Percentiles rank a stretch among this genome's conserved stretches.
Evolutionary conservation across 2,113 vertebrate genomes (phyloP).

Genomic region (Ariopsis seemanni): DNA sequence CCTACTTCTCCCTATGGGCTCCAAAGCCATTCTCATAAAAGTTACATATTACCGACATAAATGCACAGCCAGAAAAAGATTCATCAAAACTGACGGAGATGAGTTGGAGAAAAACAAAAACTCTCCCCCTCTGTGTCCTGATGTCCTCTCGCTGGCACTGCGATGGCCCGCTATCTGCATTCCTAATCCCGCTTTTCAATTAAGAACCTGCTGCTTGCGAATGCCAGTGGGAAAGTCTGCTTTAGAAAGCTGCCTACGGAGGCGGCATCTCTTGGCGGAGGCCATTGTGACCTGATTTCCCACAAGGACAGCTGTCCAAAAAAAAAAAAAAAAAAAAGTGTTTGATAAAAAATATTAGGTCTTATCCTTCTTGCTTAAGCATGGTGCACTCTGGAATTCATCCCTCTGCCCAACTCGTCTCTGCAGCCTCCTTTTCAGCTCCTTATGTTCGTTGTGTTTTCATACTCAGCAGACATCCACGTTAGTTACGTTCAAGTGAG

Average conservation of each 20-base stretch:
- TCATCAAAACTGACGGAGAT: slow-evolving; percentile 40
- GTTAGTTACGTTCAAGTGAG: neutral
- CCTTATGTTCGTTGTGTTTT: neutral
- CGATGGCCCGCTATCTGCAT: slow-evolving; percentile 34
- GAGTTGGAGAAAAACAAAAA: slow-evolving; percentile 14
- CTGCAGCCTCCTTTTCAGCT: neutral
- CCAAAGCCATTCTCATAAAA: slow-evolving; percentile 27
- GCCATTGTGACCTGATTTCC: slow-evolving; percentile 62
- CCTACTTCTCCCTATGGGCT: slow-evolving; percentile 29
- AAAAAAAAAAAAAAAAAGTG: slow-evolving; percentile 44
- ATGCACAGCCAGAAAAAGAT: slow-evolving; percentile 41
- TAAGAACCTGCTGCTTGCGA: slow-evolving; percentile 52
- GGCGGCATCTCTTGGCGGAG: slow-evolving; percentile 23
- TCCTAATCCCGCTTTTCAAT: slow-evolving; percentile 54
- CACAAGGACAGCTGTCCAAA: slow-evolving; percentile 59
- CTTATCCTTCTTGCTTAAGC: slow-evolving; percentile 26
- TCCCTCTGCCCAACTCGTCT: neutral
- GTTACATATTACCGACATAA: slow-evolving; percentile 39
- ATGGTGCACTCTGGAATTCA: neutral
- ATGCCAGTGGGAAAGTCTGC: slow-evolving; percentile 55
- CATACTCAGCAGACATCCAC: neutral
- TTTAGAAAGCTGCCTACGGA: slow-evolving; percentile 50
- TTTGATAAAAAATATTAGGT: slow-evolving; percentile 29
- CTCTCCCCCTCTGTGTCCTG: slow-evolving; percentile 10
- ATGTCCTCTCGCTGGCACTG: slow-evolving; percentile 25